These are phyloP conservation scores for Smithornis capensis DNA, from an alignment of 2,113 vertebrate species.

Conservation along the genomic window DNA sequence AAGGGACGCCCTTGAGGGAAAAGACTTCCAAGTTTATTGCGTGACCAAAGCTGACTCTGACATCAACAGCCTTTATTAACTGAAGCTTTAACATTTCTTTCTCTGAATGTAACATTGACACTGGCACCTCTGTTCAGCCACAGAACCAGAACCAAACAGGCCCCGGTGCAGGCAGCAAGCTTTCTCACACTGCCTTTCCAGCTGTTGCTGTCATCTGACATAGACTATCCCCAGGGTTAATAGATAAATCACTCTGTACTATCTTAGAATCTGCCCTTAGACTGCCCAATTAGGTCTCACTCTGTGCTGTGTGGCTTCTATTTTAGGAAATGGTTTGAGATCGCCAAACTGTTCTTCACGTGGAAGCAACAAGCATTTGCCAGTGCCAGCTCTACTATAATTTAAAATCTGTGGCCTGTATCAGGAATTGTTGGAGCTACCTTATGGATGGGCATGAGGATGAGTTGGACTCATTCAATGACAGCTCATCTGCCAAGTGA, in stretches of 20 bases:
- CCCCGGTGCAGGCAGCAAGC: neutral
- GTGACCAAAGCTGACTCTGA: neutral
- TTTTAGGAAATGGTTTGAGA: neutral
- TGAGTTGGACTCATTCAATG: neutral
- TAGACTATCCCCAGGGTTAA: neutral
- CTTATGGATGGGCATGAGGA: rapidly evolving
- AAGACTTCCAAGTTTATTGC: slow-evolving; percentile 15
- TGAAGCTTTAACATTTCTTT: neutral
- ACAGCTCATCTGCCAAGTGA: neutral
- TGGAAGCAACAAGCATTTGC: neutral
- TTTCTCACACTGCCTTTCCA: neutral
- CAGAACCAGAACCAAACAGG: neutral
- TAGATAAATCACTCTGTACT: neutral
- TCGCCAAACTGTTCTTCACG: neutral
- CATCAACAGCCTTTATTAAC: neutral
- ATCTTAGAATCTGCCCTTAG: neutral
- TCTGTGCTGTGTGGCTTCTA: neutral
- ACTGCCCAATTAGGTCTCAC: neutral
- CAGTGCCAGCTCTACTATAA: neutral
- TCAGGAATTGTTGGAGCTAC: neutral
- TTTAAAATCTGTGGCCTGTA: neutral
- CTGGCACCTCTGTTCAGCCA: neutral
- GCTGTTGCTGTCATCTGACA: neutral
- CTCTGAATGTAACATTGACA: neutral
- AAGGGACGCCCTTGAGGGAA: neutral